These are phyloP conservation scores for Axea sp. DNA, from an alignment of 2,888 invertebrate species.

Conservation along the genomic window DNA sequence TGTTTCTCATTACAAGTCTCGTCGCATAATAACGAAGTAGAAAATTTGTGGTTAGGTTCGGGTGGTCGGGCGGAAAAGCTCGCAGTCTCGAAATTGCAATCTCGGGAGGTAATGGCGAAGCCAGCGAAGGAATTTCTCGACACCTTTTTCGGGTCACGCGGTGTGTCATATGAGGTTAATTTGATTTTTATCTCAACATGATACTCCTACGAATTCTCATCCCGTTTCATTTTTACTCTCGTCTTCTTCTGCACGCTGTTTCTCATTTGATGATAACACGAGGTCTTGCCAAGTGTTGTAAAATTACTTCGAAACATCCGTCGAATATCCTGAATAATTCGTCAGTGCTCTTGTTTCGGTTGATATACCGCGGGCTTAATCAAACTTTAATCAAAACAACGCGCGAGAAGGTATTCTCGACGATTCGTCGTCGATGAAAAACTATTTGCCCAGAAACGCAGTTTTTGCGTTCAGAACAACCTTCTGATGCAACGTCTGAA, in stretches of 20 bases:
- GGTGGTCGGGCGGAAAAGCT: constrained; percentile 42
- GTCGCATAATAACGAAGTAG: constrained; percentile 60
- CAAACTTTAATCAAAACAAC: too few species aligned
- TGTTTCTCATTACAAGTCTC: constrained; percentile 52
- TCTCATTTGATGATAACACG: constrained; percentile 40
- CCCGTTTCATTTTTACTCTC: constrained; percentile 54
- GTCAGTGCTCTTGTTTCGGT: constrained; percentile 7
- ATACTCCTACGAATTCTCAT: constrained; percentile 66
- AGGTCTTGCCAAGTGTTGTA: constrained; percentile 27
- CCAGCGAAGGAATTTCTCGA: constrained; percentile 56
- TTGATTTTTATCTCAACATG: constrained; percentile 76
- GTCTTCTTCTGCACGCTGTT: constrained; percentile 40
- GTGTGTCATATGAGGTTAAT: constrained; percentile 71
- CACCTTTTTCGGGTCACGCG: constrained; percentile 68
- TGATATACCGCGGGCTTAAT: too few species aligned
- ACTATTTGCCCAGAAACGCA: too few species aligned
- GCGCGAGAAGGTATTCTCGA: too few species aligned
- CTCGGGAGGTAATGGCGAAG: constrained; percentile 60
- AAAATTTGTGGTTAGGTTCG: constrained; percentile 50
- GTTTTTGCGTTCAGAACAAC: too few species aligned
- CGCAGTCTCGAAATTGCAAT: constrained; percentile 69
- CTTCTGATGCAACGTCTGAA: too few species aligned
- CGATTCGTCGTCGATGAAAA: too few species aligned
- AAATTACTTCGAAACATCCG: constrained; percentile 40
- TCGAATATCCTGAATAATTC: constrained; percentile 31